Evolutionary conservation across 2,113 vertebrate genomes (phyloP), one percentile per base, ranked within the genome.

Genomic region (Rhipidura dahli): DNA sequence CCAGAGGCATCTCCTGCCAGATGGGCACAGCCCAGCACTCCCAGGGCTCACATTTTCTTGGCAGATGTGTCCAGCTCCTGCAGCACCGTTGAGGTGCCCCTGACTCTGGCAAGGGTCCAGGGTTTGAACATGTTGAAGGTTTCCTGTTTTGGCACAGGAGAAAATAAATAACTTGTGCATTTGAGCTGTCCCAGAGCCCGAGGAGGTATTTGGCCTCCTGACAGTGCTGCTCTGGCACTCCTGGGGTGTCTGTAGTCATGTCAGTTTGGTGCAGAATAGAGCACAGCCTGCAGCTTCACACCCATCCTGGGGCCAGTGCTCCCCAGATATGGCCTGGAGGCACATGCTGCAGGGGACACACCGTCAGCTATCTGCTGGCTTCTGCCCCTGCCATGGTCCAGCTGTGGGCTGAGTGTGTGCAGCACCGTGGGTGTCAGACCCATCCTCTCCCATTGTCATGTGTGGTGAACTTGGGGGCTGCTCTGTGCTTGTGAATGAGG

Each of bases 141-240:
- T 97, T 97, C 94, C 87, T 94, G 78, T 94, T 97, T 90, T 14
- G 7, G 78, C 19, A 28, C 64, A 89, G 49, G 65, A 92, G 90
- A 94, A 95, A 93, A 94, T 90, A 94, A 96, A 59, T 92, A 82
- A 71, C n/a, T 61, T 42, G 1, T 1, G 53, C 4, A 0, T 91
- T 87, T 87, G 92, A 93, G 86, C 86, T 91, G 78, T 96, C 75
- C 75, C 89, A 94, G 69, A 88, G 69, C 77, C 80, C 5, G 5
- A 37, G 21, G 76, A 93, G 75, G 63, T 83, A 35, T 86, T 93
- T 91, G 82, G 73, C 64, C 59, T 76, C 73, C 59, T 90, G 80
- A 49, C 75, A 53, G 65, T 60, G 64, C 77, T 90, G 57, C 88
- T 91, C 60, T 13, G 11, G 64, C 40, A 45, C 49, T 94, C 31